phyloP scores from a whole-genome alignment of 2,888 invertebrate species.

The Phasia obesa region DNA sequence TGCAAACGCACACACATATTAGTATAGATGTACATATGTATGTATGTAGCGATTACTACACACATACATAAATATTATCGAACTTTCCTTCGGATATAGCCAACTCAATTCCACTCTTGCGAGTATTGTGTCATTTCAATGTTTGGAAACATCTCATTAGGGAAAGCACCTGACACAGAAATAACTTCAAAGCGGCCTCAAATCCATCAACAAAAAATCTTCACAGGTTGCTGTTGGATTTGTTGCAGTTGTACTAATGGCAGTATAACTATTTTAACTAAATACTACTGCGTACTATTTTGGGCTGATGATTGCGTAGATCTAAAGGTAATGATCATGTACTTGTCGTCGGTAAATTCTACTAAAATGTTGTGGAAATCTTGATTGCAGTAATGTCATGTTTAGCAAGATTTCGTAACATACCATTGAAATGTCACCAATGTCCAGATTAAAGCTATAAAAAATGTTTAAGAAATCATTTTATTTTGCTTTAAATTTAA shows the following conservation, averaged over 20 bases:
- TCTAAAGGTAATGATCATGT: conserved; percentile 48
- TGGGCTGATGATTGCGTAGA: conserved; percentile 49
- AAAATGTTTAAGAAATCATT: not conserved
- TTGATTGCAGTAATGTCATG: conserved; percentile 48
- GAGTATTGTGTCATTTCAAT: conserved; percentile 30
- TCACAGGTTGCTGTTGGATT: conserved; percentile 10
- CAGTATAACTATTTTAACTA: not conserved
- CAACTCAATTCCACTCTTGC: conserved; percentile 34
- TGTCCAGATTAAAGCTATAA: conserved; percentile 57
- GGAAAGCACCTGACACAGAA: conserved; percentile 37
- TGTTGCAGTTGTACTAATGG: not conserved
- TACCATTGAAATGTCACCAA: conserved; percentile 66
- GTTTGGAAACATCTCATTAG: conserved; percentile 55
- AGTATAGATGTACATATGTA: no score
- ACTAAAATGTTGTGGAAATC: conserved; percentile 36
- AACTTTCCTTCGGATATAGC: not conserved
- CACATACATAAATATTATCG: not conserved
- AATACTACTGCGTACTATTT: conserved; percentile 32
- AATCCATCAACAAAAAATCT: conserved; percentile 40
- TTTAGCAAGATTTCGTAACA: conserved; percentile 52
- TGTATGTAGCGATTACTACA: not conserved
- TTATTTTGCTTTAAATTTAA: not conserved
- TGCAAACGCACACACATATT: no score
- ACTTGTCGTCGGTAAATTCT: conserved; percentile 50
- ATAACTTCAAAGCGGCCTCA: conserved; percentile 53